Conservation (phyloP, 1,140 invertebrate genomes). For the Drosophila lacteicornis region DNA sequence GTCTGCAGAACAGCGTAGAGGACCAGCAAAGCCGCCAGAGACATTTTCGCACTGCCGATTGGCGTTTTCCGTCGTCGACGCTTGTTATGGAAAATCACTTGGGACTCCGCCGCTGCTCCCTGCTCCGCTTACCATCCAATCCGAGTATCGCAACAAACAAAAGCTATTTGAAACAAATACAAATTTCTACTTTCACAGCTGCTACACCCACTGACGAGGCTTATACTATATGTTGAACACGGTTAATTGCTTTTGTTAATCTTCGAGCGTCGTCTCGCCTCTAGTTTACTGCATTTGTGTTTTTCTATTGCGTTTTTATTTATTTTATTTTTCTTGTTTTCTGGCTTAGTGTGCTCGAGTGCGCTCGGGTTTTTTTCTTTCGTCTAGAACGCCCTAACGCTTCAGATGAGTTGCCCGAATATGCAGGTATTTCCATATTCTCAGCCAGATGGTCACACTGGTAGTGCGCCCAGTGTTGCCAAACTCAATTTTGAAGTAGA, state of each 20-base stretch:
- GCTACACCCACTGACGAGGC: constrained; percentile 28
- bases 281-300: constrained; percentile 26
- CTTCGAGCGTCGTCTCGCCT: constrained; percentile 2
- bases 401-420: background rate
- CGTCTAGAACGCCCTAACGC: constrained; percentile 1
- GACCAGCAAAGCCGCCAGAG: constrained; percentile 31
- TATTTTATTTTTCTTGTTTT: constrained; percentile 35
- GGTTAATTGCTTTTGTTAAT: constrained; percentile 30
- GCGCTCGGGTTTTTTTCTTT: background rate
- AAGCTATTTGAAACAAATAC: constrained; percentile 39
- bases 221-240: constrained; percentile 27
- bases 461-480: background rate
- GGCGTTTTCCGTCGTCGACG: constrained; percentile 45
- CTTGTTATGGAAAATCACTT: constrained; percentile 53
- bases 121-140: constrained; percentile 21
- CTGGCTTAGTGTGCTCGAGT: constrained; percentile 8
- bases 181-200: constrained; percentile 18
- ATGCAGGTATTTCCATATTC: background rate
- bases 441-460: background rate
- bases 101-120: constrained; percentile 16
- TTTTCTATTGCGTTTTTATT: constrained; percentile 57
- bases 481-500: background rate
- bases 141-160: constrained; percentile 33
- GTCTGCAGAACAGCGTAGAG: constrained; percentile 50
- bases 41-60: constrained; percentile 53